A percentile compares a stretch with the other conserved stretches of the same genome.
These are phyloP conservation scores for Mimachlamys varia DNA, from an alignment of 2,888 invertebrate species.

Conservation along the genomic window DNA sequence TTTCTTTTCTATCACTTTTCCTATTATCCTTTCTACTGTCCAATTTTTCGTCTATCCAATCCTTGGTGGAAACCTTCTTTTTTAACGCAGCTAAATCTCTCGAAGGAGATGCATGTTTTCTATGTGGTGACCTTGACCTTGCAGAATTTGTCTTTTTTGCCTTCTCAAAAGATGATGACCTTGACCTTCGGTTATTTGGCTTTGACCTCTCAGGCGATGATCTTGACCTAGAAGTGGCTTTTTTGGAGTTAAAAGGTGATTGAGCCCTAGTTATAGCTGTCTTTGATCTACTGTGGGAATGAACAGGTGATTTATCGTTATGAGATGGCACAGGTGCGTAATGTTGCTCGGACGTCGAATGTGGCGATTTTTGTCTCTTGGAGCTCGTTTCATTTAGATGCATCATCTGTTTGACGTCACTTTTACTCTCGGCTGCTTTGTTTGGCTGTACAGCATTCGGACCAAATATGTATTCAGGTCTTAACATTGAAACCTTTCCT, in stretches of 20 bases:
- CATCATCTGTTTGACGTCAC: neutral
- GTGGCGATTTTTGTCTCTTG: conserved; percentile 9
- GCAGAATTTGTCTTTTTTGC: conserved; percentile 38
- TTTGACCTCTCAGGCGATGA: conserved; percentile 40
- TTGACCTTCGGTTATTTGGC: conserved; percentile 40
- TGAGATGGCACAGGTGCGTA: neutral
- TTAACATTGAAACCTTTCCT: conserved; percentile 9
- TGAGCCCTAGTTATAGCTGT: neutral
- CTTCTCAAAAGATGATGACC: conserved; percentile 42
- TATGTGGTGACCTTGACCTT: conserved; percentile 43
- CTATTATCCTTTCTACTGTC: neutral
- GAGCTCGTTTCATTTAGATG: neutral
- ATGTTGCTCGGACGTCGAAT: neutral
- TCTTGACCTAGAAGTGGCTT: neutral
- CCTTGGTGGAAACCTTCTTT: conserved; percentile 16
- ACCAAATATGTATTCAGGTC: conserved; percentile 23
- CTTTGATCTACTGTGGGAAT: neutral
- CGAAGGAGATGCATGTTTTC: neutral
- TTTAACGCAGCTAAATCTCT: neutral
- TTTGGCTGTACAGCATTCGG: neutral
- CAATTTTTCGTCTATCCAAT: neutral
- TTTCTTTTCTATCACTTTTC: neutral
- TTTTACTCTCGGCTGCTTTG: neutral
- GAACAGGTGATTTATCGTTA: neutral
- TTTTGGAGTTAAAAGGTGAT: conserved; percentile 23